These are phyloP conservation scores for Mongoloraphidia duomilia DNA, from an alignment of 2,888 invertebrate genomes.

Conservation along the genomic window DNA sequence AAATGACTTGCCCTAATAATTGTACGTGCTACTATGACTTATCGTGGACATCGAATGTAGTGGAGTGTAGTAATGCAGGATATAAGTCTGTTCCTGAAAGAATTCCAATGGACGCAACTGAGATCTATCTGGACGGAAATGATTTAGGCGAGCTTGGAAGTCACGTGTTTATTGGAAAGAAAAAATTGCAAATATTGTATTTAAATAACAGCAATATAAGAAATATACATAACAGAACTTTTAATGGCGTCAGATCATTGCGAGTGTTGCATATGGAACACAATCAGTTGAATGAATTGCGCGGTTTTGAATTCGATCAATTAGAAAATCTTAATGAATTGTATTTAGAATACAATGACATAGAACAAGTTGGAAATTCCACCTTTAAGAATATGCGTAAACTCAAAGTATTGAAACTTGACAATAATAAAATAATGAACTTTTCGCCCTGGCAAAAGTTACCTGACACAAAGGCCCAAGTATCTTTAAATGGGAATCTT, in stretches of 20 bases:
- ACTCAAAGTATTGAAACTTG: slow-evolving; percentile 56
- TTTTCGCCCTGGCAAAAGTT: slow-evolving; percentile 53
- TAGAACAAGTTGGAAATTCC: slow-evolving; percentile 55
- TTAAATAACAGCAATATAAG: slow-evolving; percentile 66
- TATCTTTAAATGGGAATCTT: slow-evolving; percentile 61
- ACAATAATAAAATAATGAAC: slow-evolving; percentile 63
- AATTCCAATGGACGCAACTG: slow-evolving; percentile 82
- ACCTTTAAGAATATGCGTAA: slow-evolving; percentile 61
- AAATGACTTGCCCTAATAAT: slow-evolving; percentile 77
- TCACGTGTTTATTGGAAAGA: slow-evolving; percentile 78
- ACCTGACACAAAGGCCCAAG: slow-evolving; percentile 35
- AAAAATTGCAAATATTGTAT: slow-evolving; percentile 61
- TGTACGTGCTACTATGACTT: slow-evolving; percentile 81
- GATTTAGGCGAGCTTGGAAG: slow-evolving; percentile 62
- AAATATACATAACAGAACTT: slow-evolving; percentile 64
- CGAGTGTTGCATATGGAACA: slow-evolving; percentile 63
- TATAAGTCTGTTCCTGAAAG: slow-evolving; percentile 61
- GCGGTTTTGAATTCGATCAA: slow-evolving; percentile 66
- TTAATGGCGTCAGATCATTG: slow-evolving; percentile 62
- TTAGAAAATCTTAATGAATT: slow-evolving; percentile 58
- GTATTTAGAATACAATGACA: slow-evolving; percentile 62
- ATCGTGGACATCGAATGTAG: slow-evolving; percentile 72
- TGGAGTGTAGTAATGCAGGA: slow-evolving; percentile 64
- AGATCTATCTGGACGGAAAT: slow-evolving; percentile 74
- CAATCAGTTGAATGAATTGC: slow-evolving; percentile 53